Conservation (phyloP, 2,797 vertebrate species). For the Chloroceryle amazona region DNA sequence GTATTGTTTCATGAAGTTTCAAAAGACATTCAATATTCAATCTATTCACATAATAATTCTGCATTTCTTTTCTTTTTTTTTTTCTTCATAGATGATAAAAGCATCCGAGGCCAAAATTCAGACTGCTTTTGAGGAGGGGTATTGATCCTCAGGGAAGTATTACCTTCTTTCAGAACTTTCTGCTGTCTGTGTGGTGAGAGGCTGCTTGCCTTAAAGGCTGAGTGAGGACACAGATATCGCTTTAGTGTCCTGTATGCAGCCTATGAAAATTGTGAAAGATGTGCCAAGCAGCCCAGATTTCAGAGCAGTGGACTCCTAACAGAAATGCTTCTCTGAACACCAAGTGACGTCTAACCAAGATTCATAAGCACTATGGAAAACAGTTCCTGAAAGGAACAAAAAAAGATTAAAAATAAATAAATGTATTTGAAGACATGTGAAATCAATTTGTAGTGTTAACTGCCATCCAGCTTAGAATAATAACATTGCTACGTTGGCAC, state of each 20-base stretch:
- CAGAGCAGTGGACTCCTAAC: neutral
- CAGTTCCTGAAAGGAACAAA: neutral
- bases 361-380: neutral
- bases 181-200: neutral
- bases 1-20: neutral
- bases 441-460: neutral
- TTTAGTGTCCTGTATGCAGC: neutral
- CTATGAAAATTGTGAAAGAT: neutral
- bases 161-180: neutral
- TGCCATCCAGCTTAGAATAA: neutral
- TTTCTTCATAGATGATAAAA: neutral
- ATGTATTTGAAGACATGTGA: neutral
- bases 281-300: neutral
- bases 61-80: neutral
- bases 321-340: neutral
- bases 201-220: neutral
- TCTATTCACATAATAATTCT: neutral
- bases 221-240: neutral
- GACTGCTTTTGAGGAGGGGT: neutral
- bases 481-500: neutral
- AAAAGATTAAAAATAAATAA: neutral
- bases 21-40: neutral
- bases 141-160: neutral
- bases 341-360: neutral
- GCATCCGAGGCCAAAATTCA: neutral